Evolutionary conservation across 1,140 invertebrate species (phyloP).

Genomic region (Trichogramma pretiosum): DNA sequence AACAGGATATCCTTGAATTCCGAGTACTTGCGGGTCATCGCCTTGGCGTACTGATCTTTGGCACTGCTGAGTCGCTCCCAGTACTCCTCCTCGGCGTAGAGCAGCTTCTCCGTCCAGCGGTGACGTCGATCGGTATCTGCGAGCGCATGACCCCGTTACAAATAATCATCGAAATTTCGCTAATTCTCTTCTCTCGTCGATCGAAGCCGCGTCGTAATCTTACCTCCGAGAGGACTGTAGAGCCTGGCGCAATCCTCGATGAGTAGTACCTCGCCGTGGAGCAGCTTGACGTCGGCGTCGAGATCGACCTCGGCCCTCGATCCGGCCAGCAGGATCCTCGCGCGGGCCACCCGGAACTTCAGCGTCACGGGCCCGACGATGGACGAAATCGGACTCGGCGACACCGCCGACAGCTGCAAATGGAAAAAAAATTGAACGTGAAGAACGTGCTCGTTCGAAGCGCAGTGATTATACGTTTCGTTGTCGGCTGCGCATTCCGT

Average conservation of each 20-base stretch:
- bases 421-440: too few species aligned
- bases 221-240: slow-evolving; percentile 44
- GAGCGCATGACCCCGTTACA: too few species aligned
- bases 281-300: slow-evolving; percentile 46
- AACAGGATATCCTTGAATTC: slow-evolving; percentile 47
- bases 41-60: slow-evolving; percentile 46
- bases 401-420: slow-evolving; percentile 36
- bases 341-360: slow-evolving; percentile 39
- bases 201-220: too few species aligned
- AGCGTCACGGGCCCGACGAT: slow-evolving; percentile 48
- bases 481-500: not conserved
- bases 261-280: slow-evolving; percentile 55
- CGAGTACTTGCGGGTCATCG: slow-evolving; percentile 41
- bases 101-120: slow-evolving; percentile 43
- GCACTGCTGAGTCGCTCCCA: slow-evolving; percentile 41
- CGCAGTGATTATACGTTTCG: not conserved
- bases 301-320: slow-evolving; percentile 54
- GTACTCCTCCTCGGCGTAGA: slow-evolving; percentile 46
- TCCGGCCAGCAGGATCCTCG: slow-evolving; percentile 48
- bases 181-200: too few species aligned
- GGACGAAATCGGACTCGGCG: slow-evolving; percentile 39
- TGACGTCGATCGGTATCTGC: slow-evolving; percentile 42
- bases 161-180: too few species aligned
- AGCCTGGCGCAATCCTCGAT: slow-evolving; percentile 49
- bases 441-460: too few species aligned